Conservation (phyloP, 2,113 vertebrate genomes). For the Nothocercus nigrocapillus region DNA sequence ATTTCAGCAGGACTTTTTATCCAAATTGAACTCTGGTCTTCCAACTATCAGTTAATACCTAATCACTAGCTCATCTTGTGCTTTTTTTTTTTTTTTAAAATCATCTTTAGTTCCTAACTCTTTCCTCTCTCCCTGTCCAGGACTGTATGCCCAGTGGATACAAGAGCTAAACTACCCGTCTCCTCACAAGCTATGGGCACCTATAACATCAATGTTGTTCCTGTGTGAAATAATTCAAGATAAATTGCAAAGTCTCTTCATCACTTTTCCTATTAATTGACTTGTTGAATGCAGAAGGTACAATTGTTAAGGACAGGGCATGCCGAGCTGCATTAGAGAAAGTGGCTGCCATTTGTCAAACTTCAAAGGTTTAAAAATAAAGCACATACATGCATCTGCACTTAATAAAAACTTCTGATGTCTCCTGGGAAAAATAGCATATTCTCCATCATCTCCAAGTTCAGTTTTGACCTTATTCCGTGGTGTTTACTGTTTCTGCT, state of each 20-base stretch:
- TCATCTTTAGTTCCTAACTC: neutral
- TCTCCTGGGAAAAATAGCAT: neutral
- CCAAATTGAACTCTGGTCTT: neutral
- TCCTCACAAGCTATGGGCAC: neutral
- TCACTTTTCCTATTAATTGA: neutral
- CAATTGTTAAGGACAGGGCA: neutral
- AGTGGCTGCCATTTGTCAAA: neutral
- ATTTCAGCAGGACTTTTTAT: neutral
- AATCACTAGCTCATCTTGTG: neutral
- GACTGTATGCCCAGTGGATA: neutral
- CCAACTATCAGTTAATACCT: neutral
- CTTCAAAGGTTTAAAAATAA: neutral
- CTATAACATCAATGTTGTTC: neutral
- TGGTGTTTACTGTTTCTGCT: neutral
- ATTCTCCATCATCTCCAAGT: neutral
- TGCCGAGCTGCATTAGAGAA: neutral
- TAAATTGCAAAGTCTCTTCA: neutral
- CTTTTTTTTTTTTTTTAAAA: neutral
- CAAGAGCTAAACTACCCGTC: neutral
- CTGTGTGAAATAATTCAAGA: neutral
- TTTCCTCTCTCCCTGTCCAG: neutral
- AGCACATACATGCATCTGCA: neutral
- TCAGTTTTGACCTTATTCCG: neutral
- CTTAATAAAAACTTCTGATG: neutral
- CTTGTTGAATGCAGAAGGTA: neutral